Conservation (phyloP, 2,113 vertebrate genomes). For the Struthidea cinerea region DNA sequence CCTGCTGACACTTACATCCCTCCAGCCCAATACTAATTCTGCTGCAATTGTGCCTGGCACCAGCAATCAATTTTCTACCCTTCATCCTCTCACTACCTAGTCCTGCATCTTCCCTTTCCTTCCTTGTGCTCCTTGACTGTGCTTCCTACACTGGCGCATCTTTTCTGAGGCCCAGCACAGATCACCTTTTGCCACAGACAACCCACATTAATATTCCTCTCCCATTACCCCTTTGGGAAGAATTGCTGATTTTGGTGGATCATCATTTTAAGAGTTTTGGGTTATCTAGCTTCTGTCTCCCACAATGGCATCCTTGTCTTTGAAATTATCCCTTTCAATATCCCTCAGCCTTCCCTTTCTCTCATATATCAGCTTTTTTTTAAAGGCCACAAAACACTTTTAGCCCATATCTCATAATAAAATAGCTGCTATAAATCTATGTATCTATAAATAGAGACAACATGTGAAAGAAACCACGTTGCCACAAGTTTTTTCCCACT, state of each 20-base stretch:
- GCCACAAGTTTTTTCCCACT: not conserved
- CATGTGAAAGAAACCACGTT: not conserved
- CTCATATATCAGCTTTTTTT: not conserved
- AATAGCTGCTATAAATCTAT: not conserved
- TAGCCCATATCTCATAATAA: not conserved
- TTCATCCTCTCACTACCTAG: not conserved
- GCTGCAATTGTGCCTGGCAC: not conserved
- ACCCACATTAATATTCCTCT: not conserved
- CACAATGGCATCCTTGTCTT: not conserved
- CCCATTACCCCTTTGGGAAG: not conserved
- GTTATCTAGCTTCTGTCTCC: not conserved
- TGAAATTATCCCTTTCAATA: not conserved
- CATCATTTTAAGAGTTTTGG: not conserved
- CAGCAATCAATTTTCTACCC: not conserved
- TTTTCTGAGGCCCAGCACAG: not conserved
- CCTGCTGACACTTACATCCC: not conserved
- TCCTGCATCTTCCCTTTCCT: not conserved
- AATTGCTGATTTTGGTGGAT: not conserved
- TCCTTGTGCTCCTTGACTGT: not conserved
- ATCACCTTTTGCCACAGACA: not conserved
- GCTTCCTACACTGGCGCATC: not conserved
- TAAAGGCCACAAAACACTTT: not conserved
- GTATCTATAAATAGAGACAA: not conserved
- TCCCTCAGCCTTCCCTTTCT: not conserved
- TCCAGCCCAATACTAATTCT: not conserved